Conservation (phyloP, 2,113 vertebrate genomes). For the Trogon melanurus region DNA sequence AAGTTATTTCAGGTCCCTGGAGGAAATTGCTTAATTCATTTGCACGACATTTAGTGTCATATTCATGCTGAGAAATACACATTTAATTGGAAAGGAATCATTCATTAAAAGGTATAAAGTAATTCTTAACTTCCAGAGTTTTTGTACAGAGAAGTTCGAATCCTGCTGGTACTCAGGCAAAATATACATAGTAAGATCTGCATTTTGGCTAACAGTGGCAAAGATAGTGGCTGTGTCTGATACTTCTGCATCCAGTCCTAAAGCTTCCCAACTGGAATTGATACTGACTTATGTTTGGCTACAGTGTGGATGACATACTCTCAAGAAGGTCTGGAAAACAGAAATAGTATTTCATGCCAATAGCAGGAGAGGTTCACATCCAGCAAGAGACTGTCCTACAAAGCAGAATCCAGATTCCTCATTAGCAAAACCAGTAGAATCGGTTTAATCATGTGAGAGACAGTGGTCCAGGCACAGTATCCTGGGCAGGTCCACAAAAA, state of each 20-base stretch:
- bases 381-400: background rate
- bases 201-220: background rate
- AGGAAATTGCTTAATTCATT: constrained; percentile 45
- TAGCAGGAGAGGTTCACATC: background rate
- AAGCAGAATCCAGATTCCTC: background rate
- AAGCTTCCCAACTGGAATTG: background rate
- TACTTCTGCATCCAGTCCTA: background rate
- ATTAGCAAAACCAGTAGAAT: background rate
- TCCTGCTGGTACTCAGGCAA: background rate
- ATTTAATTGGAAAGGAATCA: background rate
- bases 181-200: background rate
- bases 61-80: constrained; percentile 5
- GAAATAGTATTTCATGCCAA: background rate
- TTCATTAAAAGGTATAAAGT: background rate
- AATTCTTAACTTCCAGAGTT: background rate
- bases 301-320: background rate
- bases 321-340: background rate
- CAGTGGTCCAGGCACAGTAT: background rate
- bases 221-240: background rate
- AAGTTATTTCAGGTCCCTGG: constrained; percentile 2
- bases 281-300: background rate
- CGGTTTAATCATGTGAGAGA: background rate
- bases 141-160: background rate
- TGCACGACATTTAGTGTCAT: constrained; percentile 29
- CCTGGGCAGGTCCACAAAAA: background rate